Evolutionary conservation across 35 echinoderm and acorn worm genomes (phyloP).

Genomic region (Patiria miniata): DNA sequence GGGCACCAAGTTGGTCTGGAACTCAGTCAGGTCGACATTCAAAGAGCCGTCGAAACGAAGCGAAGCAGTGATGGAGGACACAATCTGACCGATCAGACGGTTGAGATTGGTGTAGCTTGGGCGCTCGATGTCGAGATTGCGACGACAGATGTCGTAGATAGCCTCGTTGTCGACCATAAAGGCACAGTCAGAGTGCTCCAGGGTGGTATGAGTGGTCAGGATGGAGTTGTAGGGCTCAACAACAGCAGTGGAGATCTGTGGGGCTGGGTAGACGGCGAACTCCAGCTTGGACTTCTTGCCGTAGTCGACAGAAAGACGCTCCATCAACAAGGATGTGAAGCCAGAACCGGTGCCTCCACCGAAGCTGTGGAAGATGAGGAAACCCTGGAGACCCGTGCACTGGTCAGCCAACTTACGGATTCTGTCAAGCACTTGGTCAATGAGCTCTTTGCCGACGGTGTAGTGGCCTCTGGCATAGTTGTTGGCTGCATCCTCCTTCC

Average conservation of each 20-base stretch:
- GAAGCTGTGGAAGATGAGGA: constrained; percentile 77
- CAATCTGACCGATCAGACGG: too few relatives aligned
- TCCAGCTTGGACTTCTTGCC: constrained; percentile 77
- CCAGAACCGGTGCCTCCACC: constrained; percentile 70
- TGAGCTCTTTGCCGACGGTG: constrained; percentile 59
- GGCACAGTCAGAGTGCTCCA: constrained; percentile 67
- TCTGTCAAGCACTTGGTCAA: constrained; percentile 14
- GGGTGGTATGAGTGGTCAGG: constrained; percentile 68
- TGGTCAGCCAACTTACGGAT: constrained; percentile 54
- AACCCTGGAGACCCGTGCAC: constrained; percentile 73
- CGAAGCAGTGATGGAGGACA: too few relatives aligned
- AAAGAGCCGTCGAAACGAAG: too few relatives aligned
- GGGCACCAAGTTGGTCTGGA: too few relatives aligned
- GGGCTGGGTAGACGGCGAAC: constrained; percentile 68
- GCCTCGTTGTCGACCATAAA: constrained; percentile 82
- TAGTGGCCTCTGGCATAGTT: constrained; percentile 68
- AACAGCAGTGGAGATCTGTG: constrained; percentile 65
- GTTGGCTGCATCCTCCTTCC: constrained; percentile 70
- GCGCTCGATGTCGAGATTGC: constrained; percentile 65
- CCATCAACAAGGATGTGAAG: constrained; percentile 68
- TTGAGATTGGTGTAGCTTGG: too few relatives aligned
- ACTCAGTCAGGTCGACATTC: too few relatives aligned
- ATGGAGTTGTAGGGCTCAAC: constrained; percentile 77
- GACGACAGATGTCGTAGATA: constrained; percentile 73
- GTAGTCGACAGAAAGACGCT: constrained; percentile 69